phyloP scores from a whole-genome alignment of 2,113 vertebrate species.

The rat (Rattus norvegicus) region GRCr8 NC_086022.1:145755501-145756000 shows the following conservation, averaged over 20 bases:
- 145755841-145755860: neutral
- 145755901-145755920: neutral
- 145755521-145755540: neutral
- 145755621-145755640: neutral
- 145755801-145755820: neutral
- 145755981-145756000: neutral
- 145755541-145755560: neutral
- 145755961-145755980: neutral
- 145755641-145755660: neutral
- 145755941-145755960: neutral
- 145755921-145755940: neutral
- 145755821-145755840: neutral
- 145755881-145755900: neutral
- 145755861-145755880: neutral
- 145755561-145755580: slow-evolving; percentile 8
- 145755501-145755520: neutral
- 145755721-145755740: neutral
- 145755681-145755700: neutral
- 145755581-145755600: neutral
- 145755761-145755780: neutral
- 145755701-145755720: neutral
- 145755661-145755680: neutral
- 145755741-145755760: neutral
- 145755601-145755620: neutral
- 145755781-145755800: neutral